These are phyloP conservation scores for Menura novaehollandiae DNA, from an alignment of 2,113 vertebrate genomes.

Conservation along the genomic window DNA sequence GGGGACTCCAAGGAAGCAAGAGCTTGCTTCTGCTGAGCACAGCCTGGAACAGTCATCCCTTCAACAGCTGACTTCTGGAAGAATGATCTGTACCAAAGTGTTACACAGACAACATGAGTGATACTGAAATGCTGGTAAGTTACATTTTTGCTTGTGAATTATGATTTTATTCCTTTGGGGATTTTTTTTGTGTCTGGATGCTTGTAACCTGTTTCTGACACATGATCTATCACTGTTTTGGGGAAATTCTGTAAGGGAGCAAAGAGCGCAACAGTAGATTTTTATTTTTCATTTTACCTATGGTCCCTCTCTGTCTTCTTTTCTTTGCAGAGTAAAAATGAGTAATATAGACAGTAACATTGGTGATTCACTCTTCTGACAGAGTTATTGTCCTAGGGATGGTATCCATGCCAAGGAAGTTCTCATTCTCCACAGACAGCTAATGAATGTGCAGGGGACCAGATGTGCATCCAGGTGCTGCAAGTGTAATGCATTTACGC, in stretches of 20 bases:
- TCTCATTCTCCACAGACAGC: background rate
- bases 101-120: background rate
- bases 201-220: background rate
- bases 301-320: background rate
- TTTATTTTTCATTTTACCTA: background rate
- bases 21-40: background rate
- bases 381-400: background rate
- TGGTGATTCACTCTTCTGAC: background rate
- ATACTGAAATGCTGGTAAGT: background rate
- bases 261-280: background rate
- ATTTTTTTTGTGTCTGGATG: background rate
- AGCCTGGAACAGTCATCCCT: background rate
- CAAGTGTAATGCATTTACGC: background rate
- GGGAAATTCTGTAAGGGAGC: background rate
- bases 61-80: background rate
- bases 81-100: background rate
- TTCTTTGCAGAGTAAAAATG: background rate
- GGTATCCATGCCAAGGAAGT: background rate
- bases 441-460: background rate
- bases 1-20: background rate
- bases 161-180: background rate
- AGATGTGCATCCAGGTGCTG: background rate
- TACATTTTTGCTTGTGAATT: background rate
- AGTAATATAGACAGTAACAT: background rate
- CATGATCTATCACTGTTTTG: background rate